Conservation (phyloP, 92 coral and sea anemone species). For the Zoanthus solanderi region DNA sequence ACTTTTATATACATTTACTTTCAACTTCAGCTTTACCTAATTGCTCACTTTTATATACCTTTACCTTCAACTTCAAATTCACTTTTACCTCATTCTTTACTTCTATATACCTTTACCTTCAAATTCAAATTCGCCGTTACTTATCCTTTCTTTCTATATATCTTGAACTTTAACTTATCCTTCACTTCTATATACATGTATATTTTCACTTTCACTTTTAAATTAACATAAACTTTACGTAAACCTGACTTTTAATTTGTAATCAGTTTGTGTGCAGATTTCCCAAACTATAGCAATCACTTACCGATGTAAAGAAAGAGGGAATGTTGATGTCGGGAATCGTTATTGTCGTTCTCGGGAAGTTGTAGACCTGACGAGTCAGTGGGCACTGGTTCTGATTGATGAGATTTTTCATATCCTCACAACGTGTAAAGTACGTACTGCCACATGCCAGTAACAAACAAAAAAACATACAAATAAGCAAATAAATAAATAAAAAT, state of each 20-base stretch:
- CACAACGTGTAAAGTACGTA: background rate
- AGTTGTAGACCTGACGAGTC: background rate
- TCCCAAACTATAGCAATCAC: background rate
- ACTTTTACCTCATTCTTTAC: too few species aligned
- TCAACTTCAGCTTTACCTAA: too few species aligned
- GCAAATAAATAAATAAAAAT: background rate
- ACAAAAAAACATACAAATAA: background rate
- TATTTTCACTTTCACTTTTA: too few species aligned
- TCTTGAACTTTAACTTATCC: too few species aligned
- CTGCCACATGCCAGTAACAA: background rate
- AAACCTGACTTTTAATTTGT: background rate
- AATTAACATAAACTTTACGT: too few species aligned
- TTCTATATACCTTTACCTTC: too few species aligned
- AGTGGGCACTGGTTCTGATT: conserved; percentile 21
- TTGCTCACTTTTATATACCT: too few species aligned
- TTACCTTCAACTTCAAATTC: too few species aligned
- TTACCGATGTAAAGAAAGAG: conserved; percentile 9
- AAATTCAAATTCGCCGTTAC: too few species aligned
- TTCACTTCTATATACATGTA: too few species aligned
- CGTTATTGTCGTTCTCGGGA: background rate
- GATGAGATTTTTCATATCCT: conserved; percentile 3
- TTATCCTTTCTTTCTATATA: too few species aligned
- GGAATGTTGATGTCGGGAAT: conserved; percentile 2
- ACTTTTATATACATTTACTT: too few species aligned
- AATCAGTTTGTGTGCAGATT: background rate